Base-by-base conservation (phyloP, 2,797 vertebrate species). In the Todus mexicanus region DNA sequence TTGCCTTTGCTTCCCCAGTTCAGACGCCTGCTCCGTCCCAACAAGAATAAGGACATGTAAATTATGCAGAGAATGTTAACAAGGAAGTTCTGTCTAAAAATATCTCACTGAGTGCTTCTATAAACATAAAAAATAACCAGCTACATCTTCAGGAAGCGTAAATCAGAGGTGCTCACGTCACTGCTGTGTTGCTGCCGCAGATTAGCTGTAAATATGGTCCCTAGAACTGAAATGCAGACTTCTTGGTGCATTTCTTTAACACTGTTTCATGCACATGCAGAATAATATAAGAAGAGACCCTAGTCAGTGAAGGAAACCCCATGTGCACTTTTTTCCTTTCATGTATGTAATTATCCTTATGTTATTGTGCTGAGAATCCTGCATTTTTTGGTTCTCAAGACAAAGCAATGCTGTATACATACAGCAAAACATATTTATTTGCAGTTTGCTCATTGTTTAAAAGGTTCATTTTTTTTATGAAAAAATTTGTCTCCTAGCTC, bases 21-120 rank as follows among this genome's bases (percentile, higher is more conserved):
- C 57, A 82, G 48, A 22, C 23, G 57, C 45, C 47, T 77, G 53
- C 33, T 83, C 47, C 1, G 1, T 22, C 42, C 43, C 23, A 42
- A 57, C 53, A 38, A 18, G 64, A 74, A 84, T 66, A 70, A 84
- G 40, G 45, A 59, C 42, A 20, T 43, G 27, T 68, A 59, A 91
- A 92, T 89, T 91, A 90, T 82, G 91, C 56, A 74, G 38, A 53
- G 60, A 86, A 73, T 53, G 27, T 73, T 89, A 81, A 66, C 70
- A 74, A 84, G 45, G 35, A 84, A 78, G 33, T 47, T 61, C 72
- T 0, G 13, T 66, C 68, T 86, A 66, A 89, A 94, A 96, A 89
- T 87, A 84, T 23, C 69, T 53, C 19, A 15, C 13, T 0, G 11
- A 78, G 20, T 51, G 68, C 29, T 50, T 87, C 56, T 72, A 5